Conservation (phyloP, 2,113 vertebrate species). For the Equus quagga region DNA sequence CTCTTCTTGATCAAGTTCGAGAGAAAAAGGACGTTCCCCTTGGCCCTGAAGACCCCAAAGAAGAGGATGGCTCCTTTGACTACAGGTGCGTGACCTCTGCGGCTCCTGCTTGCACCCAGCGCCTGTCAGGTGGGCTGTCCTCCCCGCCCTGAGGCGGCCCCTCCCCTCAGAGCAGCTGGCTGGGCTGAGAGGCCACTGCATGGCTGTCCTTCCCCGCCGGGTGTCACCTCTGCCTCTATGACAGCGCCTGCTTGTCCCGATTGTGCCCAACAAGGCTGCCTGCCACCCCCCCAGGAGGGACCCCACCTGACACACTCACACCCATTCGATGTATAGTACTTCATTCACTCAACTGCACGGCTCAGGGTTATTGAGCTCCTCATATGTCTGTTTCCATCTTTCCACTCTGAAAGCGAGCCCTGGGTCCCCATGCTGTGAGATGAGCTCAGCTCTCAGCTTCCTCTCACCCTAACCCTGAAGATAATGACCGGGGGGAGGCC, state of each 20-base stretch:
- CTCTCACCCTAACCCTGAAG: not conserved
- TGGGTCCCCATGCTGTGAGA: not conserved
- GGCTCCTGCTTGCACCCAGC: not conserved
- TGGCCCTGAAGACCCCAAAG: constrained; percentile 95
- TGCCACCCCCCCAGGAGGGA: rapidly evolving
- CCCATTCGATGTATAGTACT: rapidly evolving
- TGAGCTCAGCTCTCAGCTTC: not conserved
- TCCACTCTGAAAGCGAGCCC: not conserved
- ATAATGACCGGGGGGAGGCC: rapidly evolving
- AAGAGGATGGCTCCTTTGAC: constrained; percentile 97
- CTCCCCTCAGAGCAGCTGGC: constrained; percentile 33
- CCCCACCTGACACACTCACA: rapidly evolving
- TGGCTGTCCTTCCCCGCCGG: rapidly evolving
- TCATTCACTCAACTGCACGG: not conserved
- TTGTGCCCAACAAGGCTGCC: rapidly evolving
- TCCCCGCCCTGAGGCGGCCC: not conserved
- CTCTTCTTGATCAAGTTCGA: constrained; percentile 87
- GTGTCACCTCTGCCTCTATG: not conserved
- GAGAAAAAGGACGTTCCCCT: constrained; percentile 97
- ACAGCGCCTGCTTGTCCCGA: not conserved
- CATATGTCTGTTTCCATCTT: rapidly evolving
- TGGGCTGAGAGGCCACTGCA: not conserved
- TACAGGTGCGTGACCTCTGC: constrained; percentile 92
- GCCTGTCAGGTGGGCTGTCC: not conserved
- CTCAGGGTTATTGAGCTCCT: not conserved